Evolutionary conservation across 2,888 invertebrate genomes (phyloP).

Genomic region (Byasa hedistus): DNA sequence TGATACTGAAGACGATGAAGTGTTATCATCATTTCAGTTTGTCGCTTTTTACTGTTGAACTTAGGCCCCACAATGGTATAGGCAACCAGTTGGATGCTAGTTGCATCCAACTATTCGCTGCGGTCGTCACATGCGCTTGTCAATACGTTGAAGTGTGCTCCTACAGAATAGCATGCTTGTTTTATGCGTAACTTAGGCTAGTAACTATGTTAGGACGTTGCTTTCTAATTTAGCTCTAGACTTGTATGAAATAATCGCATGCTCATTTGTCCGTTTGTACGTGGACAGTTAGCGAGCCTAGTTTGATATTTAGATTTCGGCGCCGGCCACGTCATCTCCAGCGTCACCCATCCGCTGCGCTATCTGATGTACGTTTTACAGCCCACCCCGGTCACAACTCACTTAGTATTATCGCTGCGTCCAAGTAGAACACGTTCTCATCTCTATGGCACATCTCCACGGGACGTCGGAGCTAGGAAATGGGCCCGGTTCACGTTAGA

Average conservation of each 20-base stretch:
- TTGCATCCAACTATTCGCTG: too few relatives aligned
- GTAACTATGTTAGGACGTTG: too few relatives aligned
- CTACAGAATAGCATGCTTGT: too few relatives aligned
- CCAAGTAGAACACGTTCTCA: slow-evolving; percentile 52
- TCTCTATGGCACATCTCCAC: slow-evolving; percentile 52
- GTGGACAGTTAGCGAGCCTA: slow-evolving; percentile 5
- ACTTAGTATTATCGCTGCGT: slow-evolving; percentile 52
- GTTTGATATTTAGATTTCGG: slow-evolving; percentile 36
- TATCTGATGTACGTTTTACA: slow-evolving; percentile 69
- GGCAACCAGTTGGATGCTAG: too few relatives aligned
- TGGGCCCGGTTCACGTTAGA: slow-evolving; percentile 34
- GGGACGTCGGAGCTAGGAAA: slow-evolving; percentile 42
- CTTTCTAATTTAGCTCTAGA: too few relatives aligned
- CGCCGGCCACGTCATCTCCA: slow-evolving; percentile 41
- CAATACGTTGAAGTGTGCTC: too few relatives aligned
- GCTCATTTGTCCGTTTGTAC: background rate
- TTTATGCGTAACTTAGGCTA: too few relatives aligned
- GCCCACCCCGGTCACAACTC: slow-evolving; percentile 53
- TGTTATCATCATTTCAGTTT: too few relatives aligned
- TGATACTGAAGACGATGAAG: too few relatives aligned
- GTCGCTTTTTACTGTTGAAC: too few relatives aligned
- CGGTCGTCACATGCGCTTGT: too few relatives aligned
- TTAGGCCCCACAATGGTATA: too few relatives aligned
- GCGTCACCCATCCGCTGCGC: slow-evolving; percentile 47
- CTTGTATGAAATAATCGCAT: background rate